phyloP scores from a whole-genome alignment of 2,888 invertebrate genomes.

The Eupsilia transversa region DNA sequence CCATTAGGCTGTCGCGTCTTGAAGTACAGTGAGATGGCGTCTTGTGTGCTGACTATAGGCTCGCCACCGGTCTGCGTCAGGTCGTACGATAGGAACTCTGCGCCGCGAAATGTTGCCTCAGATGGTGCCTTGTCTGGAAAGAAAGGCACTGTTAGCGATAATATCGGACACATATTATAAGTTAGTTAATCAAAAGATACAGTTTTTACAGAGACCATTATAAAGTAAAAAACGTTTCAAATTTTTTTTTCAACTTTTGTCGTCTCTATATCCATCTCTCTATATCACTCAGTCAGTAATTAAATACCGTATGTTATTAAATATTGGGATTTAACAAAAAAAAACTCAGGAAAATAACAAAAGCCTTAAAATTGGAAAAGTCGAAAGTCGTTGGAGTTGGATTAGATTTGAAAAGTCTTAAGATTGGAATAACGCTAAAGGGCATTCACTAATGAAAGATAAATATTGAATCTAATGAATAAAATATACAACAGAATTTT shows the following conservation, averaged over 20 bases:
- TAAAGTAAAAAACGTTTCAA: background rate
- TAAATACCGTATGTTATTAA: background rate
- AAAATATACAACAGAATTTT: constrained; percentile 12
- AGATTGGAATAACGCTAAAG: constrained; percentile 8
- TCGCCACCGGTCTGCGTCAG: constrained; percentile 96
- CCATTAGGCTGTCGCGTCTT: constrained; percentile 97
- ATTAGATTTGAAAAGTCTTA: too few species aligned
- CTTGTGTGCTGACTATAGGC: constrained; percentile 97
- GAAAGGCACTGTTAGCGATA: constrained; percentile 60
- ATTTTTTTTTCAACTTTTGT: background rate
- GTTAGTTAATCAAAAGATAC: background rate
- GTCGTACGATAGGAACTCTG: constrained; percentile 97
- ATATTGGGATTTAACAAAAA: background rate
- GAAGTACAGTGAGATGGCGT: constrained; percentile 97
- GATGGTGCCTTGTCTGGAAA: constrained; percentile 97
- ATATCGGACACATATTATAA: background rate
- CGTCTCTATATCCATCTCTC: background rate
- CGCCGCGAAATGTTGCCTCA: constrained; percentile 97
- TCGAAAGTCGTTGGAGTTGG: too few species aligned
- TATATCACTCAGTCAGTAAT: background rate
- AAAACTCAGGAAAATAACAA: background rate
- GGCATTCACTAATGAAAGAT: constrained; percentile 2
- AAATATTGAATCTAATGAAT: constrained; percentile 10
- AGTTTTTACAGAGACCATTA: background rate
- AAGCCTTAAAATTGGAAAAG: too few species aligned